A percentile compares a stretch with the other conserved stretches of the same genome.
phyloP scores from a whole-genome alignment of 2,113 vertebrate genomes.

The Smithornis capensis region DNA sequence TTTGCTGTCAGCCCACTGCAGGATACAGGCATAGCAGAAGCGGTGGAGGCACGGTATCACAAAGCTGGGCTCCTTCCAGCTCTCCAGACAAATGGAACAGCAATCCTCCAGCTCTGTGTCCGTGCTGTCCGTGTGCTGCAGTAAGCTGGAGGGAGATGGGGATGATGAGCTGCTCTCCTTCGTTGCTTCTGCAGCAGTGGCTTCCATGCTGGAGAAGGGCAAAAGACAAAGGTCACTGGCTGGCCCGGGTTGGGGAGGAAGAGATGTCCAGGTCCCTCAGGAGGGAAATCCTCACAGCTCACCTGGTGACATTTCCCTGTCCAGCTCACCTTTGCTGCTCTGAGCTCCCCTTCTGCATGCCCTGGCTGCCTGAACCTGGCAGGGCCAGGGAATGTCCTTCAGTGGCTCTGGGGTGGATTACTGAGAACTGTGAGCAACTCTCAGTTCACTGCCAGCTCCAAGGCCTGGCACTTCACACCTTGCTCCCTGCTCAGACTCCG shows the following conservation, averaged over 20 bases:
- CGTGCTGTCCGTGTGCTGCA: accelerated
- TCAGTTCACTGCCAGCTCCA: not conserved
- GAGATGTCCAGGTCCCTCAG: not conserved
- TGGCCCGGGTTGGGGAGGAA: not conserved
- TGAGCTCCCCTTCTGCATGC: accelerated
- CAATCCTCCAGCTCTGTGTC: not conserved
- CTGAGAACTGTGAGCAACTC: not conserved
- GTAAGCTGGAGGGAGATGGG: not conserved
- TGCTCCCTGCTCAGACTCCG: not conserved
- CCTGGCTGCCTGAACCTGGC: not conserved
- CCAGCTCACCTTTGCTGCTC: not conserved
- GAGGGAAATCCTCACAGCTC: not conserved
- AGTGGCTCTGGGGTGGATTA: not conserved
- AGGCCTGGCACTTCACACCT: not conserved
- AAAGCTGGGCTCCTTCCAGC: not conserved
- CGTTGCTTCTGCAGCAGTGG: not conserved
- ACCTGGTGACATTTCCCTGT: too few relatives aligned
- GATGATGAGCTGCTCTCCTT: accelerated
- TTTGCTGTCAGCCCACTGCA: not conserved
- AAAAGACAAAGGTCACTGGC: not conserved
- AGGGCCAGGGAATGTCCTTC: not conserved
- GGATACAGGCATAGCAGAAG: not conserved
- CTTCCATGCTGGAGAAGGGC: not conserved
- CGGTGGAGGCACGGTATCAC: not conserved
- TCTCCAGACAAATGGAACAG: not conserved